A percentile compares a stretch with the other conserved stretches of the same genome.
Evolutionary conservation across 2,113 vertebrate genomes (phyloP).

Genomic region (Chrysochloris asiatica): DNA sequence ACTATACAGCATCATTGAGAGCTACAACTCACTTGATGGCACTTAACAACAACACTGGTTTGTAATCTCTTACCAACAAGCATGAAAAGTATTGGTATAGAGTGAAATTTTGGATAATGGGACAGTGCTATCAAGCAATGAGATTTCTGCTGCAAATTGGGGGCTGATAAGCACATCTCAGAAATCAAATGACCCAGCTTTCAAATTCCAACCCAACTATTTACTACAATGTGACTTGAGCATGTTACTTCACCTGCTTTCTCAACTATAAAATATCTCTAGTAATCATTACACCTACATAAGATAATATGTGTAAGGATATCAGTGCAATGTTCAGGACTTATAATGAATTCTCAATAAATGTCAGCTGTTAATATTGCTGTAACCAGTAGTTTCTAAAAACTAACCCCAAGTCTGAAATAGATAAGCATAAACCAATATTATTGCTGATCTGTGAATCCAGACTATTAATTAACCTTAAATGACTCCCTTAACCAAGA

Average conservation of each 20-base stretch:
- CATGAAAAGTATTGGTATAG: no score
- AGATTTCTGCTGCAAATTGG: not conserved
- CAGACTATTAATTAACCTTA: slow-evolving; percentile 5
- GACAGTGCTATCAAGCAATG: no score
- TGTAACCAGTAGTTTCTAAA: not conserved
- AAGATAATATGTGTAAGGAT: not conserved
- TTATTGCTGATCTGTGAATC: not conserved
- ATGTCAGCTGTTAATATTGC: not conserved
- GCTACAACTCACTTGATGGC: no score
- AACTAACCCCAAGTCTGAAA: not conserved
- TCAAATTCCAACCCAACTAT: not conserved
- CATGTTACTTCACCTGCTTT: not conserved
- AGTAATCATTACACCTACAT: slow-evolving; percentile 9
- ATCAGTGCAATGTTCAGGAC: not conserved
- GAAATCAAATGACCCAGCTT: not conserved
- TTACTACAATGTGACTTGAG: not conserved
- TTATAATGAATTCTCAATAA: not conserved
- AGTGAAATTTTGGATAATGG: no score
- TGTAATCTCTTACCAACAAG: no score
- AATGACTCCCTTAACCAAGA: slow-evolving; percentile 9
- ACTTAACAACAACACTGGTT: no score
- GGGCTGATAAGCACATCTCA: not conserved
- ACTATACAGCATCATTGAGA: no score
- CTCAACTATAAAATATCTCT: slow-evolving; percentile 2
- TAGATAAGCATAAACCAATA: not conserved